Conservation (phyloP, 2,888 invertebrate genomes). For the Tenthredo distinguenda region DNA sequence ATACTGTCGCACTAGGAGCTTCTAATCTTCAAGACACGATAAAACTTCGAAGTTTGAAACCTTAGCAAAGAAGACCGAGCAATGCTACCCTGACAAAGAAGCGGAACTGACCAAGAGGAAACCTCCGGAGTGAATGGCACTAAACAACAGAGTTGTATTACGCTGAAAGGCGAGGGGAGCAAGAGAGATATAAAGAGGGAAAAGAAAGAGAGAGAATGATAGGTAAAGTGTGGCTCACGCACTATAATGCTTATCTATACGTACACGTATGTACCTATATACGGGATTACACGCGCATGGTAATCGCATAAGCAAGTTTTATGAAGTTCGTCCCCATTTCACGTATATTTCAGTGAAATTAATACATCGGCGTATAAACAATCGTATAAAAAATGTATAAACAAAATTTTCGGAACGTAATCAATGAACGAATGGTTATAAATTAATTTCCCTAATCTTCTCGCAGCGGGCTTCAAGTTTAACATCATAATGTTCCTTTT, state of each 20-base stretch:
- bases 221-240: conserved; percentile 27
- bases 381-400: background rate
- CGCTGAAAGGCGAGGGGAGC: conserved; percentile 66
- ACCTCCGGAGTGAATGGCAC: conserved; percentile 68
- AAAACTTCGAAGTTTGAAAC: conserved; percentile 38
- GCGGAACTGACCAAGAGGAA: conserved; percentile 52
- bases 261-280: background rate
- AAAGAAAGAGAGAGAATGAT: background rate
- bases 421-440: background rate
- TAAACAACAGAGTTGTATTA: conserved; percentile 71
- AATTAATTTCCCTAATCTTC: background rate
- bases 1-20: background rate
- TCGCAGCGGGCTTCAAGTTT: background rate
- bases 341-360: background rate
- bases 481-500: background rate
- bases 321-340: background rate
- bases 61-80: conserved; percentile 39
- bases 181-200: conserved; percentile 32
- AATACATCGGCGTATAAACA: background rate
- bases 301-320: conserved; percentile 7
- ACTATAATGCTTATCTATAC: background rate
- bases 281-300: background rate
- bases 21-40: conserved; percentile 18
- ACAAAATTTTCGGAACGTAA: background rate
- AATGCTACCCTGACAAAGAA: conserved; percentile 54